Evolutionary conservation across 2,888 invertebrate genomes (phyloP).

Genomic region (Hemicrepidius hirtus): DNA sequence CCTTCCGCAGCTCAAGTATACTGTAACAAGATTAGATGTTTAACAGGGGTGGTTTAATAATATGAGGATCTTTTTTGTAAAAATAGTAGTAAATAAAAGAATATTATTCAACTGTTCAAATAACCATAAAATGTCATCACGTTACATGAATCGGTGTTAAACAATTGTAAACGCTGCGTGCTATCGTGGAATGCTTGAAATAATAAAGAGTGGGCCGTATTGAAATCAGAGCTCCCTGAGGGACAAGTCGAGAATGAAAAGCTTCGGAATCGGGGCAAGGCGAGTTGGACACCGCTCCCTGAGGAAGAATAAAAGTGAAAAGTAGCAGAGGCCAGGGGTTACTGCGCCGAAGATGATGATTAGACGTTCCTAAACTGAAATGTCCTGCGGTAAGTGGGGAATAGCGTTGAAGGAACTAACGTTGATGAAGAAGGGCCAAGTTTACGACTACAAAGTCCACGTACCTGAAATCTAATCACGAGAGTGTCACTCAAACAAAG

Average conservation of each 20-base stretch:
- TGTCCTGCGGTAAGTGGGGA: conserved; percentile 54
- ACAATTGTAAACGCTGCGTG: conserved; percentile 46
- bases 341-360: conserved; percentile 60
- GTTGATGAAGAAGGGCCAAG: conserved; percentile 59
- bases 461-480: conserved; percentile 63
- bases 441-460: conserved; percentile 60
- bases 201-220: conserved; percentile 62
- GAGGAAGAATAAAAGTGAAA: conserved; percentile 72
- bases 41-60: background rate
- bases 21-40: conserved; percentile 76
- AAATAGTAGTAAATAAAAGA: background rate
- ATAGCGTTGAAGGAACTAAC: conserved; percentile 58
- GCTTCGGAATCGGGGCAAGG: conserved; percentile 66
- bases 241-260: conserved; percentile 66
- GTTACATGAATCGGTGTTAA: conserved; percentile 39
- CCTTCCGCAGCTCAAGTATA: conserved; percentile 94
- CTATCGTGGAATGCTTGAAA: conserved; percentile 51
- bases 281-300: conserved; percentile 69
- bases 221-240: conserved; percentile 69
- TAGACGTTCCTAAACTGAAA: conserved; percentile 63
- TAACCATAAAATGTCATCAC: background rate
- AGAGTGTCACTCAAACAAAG: conserved; percentile 51
- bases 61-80: background rate
- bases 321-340: conserved; percentile 65
- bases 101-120: background rate